Base-by-base conservation (phyloP, 1,140 invertebrate genomes). In the Plodia interpunctella region DNA sequence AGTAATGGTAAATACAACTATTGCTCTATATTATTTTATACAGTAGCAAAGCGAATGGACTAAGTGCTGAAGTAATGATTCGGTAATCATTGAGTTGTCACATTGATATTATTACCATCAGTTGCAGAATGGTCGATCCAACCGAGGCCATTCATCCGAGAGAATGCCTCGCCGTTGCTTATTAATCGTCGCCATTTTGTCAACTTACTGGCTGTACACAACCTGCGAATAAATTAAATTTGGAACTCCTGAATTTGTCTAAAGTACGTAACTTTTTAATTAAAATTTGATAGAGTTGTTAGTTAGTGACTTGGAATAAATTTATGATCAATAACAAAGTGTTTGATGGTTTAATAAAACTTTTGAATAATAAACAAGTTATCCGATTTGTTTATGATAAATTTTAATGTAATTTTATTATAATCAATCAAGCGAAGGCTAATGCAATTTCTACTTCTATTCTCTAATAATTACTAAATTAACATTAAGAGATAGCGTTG, bases 301-400 rank as follows among this genome's bases (percentile, higher is more conserved):
- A 32, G 30, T 32, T 32, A 32, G 6, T 32, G 30, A 8, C 4
- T 32, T 57, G 55, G 57, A 53, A 65, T 59, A 61, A 60, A 49
- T 51, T 55, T 52, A 58, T 58, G 50, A 61, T 58, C 57, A 54
- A 57, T 62, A 21, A 52, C 49, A 5, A 32, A 32, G 4, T 32
- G 10, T 32, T 32, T 32, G 6, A 11, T 5, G 30, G 11, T 32
- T 11, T 25, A 3, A 25, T 2, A 25, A 25, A 25, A 35, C 32
- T 13, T 11, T 13, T 9, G 32, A 35, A 9, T n/a, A n/a, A n/a
- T n/a, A n/a, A n/a, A n/a, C n/a, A n/a, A n/a, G n/a, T n/a, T n/a
- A n/a, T n/a, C n/a, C n/a, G n/a, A n/a, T n/a, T n/a, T n/a, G n/a
- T n/a, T n/a, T n/a, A n/a, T n/a, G n/a, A n/a, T n/a, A n/a, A n/a